Evolutionary conservation across 2,888 invertebrate genomes (phyloP), one percentile per base, ranked within the genome.

Genomic region (Syrista parreyssii): DNA sequence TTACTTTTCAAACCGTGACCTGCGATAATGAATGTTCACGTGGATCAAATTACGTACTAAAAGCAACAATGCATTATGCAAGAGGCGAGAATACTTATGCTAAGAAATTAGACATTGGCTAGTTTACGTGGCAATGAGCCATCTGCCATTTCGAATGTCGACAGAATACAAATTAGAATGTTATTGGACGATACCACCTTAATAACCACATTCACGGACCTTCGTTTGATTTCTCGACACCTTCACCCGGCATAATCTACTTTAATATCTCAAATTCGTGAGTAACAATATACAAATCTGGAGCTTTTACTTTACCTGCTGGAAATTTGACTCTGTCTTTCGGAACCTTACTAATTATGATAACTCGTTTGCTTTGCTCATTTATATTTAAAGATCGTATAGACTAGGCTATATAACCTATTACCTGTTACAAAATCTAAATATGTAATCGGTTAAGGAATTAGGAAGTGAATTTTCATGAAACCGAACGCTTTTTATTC

Each of bases 1-100:
- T 55, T 55, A 55, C 23, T 55, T 55, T 23, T 23, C 23, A 55
- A 55, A 55, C 55, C 55, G 23, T 55, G 55, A 23, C 55, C 55
- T 55, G 55, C 23, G 23, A 55, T 23, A 55, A 55, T 55, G 12
- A 15, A 71, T 71, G 30, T 30, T 71, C 71, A 33, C 31, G 71
- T 30, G 30, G 31, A 71, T 71, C 31, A 71, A 71, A 71, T 33
- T 33, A 71, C 71, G 31, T 71, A 30, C 11, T 71, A 33, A 75
- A 78, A 40, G 78, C 36, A 35, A 75, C 68, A 68, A 78, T 78
- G 40, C 55, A 74, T 78, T 72, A 76, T 78, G 76, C 78, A 78
- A 76, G n/a, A 76, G 74, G 74, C 68, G 76, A 11, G 31, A 33
- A 72, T 78, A 72, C 76, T 76, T 74, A 78, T 76, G 78, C 34